Base-by-base conservation (phyloP, 1,140 invertebrate genomes). In the Atta texana region DNA sequence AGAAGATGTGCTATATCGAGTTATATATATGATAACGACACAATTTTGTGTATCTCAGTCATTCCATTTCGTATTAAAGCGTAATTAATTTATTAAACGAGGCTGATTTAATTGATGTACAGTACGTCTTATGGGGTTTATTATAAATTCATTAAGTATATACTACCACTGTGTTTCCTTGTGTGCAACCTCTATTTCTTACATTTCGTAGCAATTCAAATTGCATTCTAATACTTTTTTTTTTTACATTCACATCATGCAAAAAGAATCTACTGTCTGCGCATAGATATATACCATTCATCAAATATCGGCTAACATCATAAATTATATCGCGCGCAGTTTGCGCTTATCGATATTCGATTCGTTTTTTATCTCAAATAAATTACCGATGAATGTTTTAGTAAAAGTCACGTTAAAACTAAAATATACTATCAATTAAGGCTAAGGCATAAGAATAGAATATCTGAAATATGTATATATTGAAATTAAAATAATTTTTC, bases 101-200 rank as follows among this genome's bases (percentile, higher is more conserved):
- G 80, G 84, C 57, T 59, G 87, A 68, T 84, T 80, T 84, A 55
- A 84, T 81, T 89, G 69, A 89, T 90, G 88, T 90, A 84, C 69
- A 84, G 80, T 80, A 55, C 63, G 77, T 75, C 69, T 72, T 82
- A 51, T 61, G 39, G 31, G 63, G 57, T 84, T 84, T 61, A 84
- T 84, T 84, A 84, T 84, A 84, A 84, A 84, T 84, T 84, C 80
- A 84, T 84, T 84, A 74, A 75, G 55, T 84, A 74, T 84, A 74
- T 74, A 84, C 51, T 49, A 14, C 16, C 49, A 16, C 10, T 55
- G 53, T 74, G 24, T 82, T 61, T 7, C 68, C 44, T 28, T 44
- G 39, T 51, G 14, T 53, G 61, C 16, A 14, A 34, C 80, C 69
- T 49, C n/a, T 31, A 59, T 44, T 44, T 69, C 66, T 57, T 28